phyloP scores from a whole-genome alignment of 2,113 vertebrate genomes.

The Scartelaos histophorus region DNA sequence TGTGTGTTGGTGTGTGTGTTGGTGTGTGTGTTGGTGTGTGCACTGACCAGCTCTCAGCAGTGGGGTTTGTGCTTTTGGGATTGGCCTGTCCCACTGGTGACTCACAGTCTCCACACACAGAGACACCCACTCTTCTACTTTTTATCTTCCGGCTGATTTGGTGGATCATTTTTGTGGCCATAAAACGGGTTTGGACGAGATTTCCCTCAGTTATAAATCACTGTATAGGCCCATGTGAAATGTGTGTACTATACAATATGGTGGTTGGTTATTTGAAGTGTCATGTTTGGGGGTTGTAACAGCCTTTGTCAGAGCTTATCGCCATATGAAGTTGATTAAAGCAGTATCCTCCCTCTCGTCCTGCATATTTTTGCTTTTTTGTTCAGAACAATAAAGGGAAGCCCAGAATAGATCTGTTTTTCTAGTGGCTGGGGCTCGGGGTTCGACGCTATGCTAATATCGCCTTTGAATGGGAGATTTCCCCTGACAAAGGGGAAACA shows the following conservation, averaged over 20 bases:
- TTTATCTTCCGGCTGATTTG: not conserved
- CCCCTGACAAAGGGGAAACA: slow-evolving; percentile 59
- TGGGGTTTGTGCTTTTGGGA: slow-evolving; percentile 42
- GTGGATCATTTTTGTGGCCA: slow-evolving; percentile 12
- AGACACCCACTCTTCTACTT: slow-evolving; percentile 3
- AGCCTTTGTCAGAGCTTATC: slow-evolving; percentile 45
- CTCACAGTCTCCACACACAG: slow-evolving; percentile 18
- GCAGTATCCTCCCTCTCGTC: not conserved
- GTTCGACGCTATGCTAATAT: slow-evolving; percentile 67
- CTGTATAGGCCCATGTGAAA: slow-evolving; percentile 52
- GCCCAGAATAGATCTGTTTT: slow-evolving; percentile 20
- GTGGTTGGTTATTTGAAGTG: slow-evolving; percentile 52
- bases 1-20: slow-evolving; percentile 14
- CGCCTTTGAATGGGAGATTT: slow-evolving; percentile 53
- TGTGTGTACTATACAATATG: slow-evolving; percentile 53
- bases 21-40: slow-evolving; percentile 18
- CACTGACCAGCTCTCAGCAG: slow-evolving; percentile 58
- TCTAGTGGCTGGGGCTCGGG: slow-evolving; percentile 12
- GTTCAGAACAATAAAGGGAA: not conserved
- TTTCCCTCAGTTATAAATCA: slow-evolving; percentile 37
- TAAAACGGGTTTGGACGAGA: slow-evolving; percentile 8
- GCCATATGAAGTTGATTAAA: slow-evolving; percentile 48
- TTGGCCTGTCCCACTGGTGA: slow-evolving; percentile 53
- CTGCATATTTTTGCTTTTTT: not conserved
- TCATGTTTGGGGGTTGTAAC: slow-evolving; percentile 43